Evolutionary conservation across 1,140 invertebrate genomes (phyloP).

Genomic region (Papilio polytes): DNA sequence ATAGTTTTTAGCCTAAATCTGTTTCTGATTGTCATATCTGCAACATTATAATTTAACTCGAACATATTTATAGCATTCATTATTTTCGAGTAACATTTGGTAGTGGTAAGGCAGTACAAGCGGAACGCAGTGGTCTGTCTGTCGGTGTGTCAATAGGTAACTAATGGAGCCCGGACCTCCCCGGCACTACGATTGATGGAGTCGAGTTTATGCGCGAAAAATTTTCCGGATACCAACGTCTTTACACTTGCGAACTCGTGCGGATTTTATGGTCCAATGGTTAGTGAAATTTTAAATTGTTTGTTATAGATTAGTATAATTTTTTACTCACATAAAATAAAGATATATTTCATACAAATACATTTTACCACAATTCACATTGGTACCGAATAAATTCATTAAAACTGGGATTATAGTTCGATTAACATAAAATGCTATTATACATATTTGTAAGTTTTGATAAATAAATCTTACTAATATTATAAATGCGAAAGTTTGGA

Average conservation of each 20-base stretch:
- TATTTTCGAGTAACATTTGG: conserved; percentile 39
- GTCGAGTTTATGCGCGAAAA: conserved; percentile 44
- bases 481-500: no score
- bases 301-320: no score
- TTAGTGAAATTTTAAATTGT: background rate
- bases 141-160: conserved; percentile 73
- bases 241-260: conserved; percentile 32
- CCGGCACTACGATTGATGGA: conserved; percentile 59
- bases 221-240: conserved; percentile 38
- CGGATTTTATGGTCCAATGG: conserved; percentile 29
- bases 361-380: no score
- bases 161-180: conserved; percentile 62
- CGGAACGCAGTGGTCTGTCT: conserved; percentile 68
- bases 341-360: no score
- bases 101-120: conserved; percentile 48
- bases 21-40: background rate
- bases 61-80: background rate
- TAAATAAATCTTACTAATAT: no score
- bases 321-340: no score
- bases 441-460: no score
- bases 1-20: background rate
- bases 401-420: background rate
- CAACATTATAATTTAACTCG: background rate
- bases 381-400: background rate
- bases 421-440: no score